Evolutionary conservation across 2,797 vertebrate genomes (phyloP), one percentile per base, ranked within the genome.

Genomic region (Brachymystax lenok): DNA sequence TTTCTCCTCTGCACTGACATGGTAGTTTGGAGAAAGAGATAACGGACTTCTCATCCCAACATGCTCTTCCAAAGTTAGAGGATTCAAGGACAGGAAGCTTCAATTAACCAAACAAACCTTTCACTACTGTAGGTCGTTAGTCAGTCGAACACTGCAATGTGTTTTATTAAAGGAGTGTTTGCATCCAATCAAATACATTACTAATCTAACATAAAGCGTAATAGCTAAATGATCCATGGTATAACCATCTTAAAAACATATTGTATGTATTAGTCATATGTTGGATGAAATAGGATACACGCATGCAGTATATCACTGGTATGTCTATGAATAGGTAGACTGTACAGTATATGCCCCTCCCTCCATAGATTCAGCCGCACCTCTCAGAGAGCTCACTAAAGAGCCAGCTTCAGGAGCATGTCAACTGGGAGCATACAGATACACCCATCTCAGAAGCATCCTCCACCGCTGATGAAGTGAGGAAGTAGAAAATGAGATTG

Each of bases 21-120:
- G 6, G 3, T 12, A 3, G 33, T 51, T 52, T 51, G 30, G 21
- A 63, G 21, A 72, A 28, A 50, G 69, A 4, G 21, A 74, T 79
- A 52, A 76, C 40, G 17, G 19, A 69, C 46, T 46, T 52, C 72
- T 74, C 19, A 78, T 71, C 30, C 40, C 21, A 52, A 71, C 40
- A 63, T 33, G 54, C 13, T 71, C 72, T 69, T 54, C 21, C 64
- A 69, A 56, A 50, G 59, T 69, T 72, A 74, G 59, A 75, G 66
- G 46, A 59, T 72, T 50, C 6, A 35, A 28, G n/a, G 21, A 30
- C 7, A 24, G 10, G 56, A 46, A 46, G 40, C 8, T 46, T 46
- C 8, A 46, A 46, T 46, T 46, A 46, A 46, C 8, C 8, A 46
- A 46, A 46, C 40, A 46, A 46, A 46, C 40, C 40, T 46, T 8